Evolutionary conservation across 2,888 invertebrate genomes (phyloP).

Genomic region (Cerastoderma edule): DNA sequence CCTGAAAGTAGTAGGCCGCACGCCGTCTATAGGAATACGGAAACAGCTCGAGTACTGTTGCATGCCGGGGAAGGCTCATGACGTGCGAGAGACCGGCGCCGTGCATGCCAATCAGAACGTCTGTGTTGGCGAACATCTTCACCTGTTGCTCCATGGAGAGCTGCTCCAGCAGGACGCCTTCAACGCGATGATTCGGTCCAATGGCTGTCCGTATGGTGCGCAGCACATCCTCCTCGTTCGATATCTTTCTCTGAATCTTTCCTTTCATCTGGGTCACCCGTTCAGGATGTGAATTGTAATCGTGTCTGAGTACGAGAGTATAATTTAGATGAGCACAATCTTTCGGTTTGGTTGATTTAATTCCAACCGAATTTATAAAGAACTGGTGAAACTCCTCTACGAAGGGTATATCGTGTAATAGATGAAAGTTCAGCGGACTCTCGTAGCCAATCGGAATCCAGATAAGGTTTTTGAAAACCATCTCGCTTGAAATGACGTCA

Average conservation of each 20-base stretch:
- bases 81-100: slow-evolving; percentile 54
- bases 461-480: slow-evolving; percentile 39
- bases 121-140: slow-evolving; percentile 39
- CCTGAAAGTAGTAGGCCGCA: slow-evolving; percentile 47
- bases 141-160: slow-evolving; percentile 50
- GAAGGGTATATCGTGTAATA: slow-evolving; percentile 29
- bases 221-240: slow-evolving; percentile 48
- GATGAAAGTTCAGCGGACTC: slow-evolving; percentile 56
- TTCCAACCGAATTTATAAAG: slow-evolving; percentile 37
- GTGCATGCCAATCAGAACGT: slow-evolving; percentile 60
- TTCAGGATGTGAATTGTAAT: slow-evolving; percentile 55
- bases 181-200: slow-evolving; percentile 27
- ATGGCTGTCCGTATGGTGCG: slow-evolving; percentile 22
- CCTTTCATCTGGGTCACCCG: slow-evolving; percentile 36
- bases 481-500: slow-evolving; percentile 20
- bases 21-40: slow-evolving; percentile 50
- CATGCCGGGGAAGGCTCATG: slow-evolving; percentile 46
- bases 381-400: slow-evolving; percentile 43
- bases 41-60: slow-evolving; percentile 52
- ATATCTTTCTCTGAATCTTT: slow-evolving; percentile 46
- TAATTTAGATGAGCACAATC: slow-evolving; percentile 44
- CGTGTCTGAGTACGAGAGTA: slow-evolving; percentile 43
- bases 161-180: slow-evolving; percentile 39
- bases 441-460: slow-evolving; percentile 58
- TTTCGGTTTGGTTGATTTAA: slow-evolving; percentile 18